Evolutionary conservation across 1,140 invertebrate genomes (phyloP), one percentile per base, ranked within the genome.

Genomic region (Adoxophyes honmai): DNA sequence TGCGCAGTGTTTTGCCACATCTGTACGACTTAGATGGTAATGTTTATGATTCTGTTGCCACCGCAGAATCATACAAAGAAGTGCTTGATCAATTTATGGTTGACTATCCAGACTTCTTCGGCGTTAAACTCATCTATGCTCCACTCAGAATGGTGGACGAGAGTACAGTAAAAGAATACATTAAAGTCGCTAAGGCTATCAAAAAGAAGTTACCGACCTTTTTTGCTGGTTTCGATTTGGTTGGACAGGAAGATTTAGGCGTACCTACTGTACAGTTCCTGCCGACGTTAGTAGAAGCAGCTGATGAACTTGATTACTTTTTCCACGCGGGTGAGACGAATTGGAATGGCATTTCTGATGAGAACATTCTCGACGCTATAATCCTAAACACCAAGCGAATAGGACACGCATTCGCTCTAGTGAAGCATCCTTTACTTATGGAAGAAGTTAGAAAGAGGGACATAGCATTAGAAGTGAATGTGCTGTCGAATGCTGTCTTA

Each of bases 251-350:
- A 83, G 94, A 95, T 70, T 66, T 83, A 18, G 94, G 93, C 0
- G 65, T 75, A 28, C 91, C 94, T 0, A 77, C 94, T 0, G 84
- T 90, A 15, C 86, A 92, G 4, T 95, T 94, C 70, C 64, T 94
- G 1, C 74, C 90, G 36, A 75, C 94, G 21, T 64, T 94, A 4
- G 68, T 78, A 2, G 75, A 90, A 37, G 89, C 81, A 15, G 73
- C 66, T 0, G 64, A 91, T 1, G 63, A 79, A n/a, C 81, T 96
- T 3, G 87, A 92, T 7, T 94, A 93, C 60, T 96, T 95, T 70
- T 96, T 96, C 62, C 95, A 96, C 71, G 93, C 95, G 0, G 95
- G 95, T 11, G 95, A 96, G 86, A 96, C 96, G 0, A 93, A 95
- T 83, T 94, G 94, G 93, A 91, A 90, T 56, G 94, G 94, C 1